phyloP scores from a whole-genome alignment of 2,113 vertebrate species.

The Malurus melanocephalus region DNA sequence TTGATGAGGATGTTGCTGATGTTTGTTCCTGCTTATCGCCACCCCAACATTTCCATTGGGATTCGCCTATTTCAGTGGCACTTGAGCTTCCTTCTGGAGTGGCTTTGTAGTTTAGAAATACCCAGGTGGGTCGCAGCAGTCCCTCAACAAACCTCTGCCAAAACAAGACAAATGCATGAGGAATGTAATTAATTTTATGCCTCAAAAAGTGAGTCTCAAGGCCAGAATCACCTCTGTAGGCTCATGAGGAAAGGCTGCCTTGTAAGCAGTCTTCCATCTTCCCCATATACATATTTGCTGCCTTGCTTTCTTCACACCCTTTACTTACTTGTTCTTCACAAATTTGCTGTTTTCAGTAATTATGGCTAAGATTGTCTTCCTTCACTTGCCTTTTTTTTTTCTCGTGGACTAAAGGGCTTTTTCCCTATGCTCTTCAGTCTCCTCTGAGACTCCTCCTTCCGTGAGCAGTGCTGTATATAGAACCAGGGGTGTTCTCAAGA shows the following conservation, averaged over 20 bases:
- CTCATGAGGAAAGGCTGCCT: not conserved
- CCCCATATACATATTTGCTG: not conserved
- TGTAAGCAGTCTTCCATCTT: not conserved
- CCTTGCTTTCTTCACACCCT: not conserved
- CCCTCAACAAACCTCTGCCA: not conserved
- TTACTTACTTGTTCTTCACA: not conserved
- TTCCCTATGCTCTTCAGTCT: not conserved
- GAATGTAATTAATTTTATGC: not conserved
- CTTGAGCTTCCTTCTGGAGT: not conserved
- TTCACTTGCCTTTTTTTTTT: not conserved
- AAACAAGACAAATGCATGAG: not conserved
- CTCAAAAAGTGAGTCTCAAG: not conserved
- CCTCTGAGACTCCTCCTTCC: not conserved
- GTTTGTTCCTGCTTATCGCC: not conserved
- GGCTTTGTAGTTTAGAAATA: not conserved
- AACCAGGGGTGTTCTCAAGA: not conserved
- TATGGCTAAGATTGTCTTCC: not conserved
- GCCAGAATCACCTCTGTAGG: not conserved
- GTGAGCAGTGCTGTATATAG: not conserved
- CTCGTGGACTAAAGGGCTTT: not conserved
- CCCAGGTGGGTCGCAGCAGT: not conserved
- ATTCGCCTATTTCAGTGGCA: not conserved
- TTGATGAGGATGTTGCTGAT: not conserved
- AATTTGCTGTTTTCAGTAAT: not conserved
- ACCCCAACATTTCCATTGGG: not conserved